These are phyloP conservation scores for Lepus timidus DNA, from an alignment of 2,113 vertebrate genomes.

Conservation along the genomic window DNA sequence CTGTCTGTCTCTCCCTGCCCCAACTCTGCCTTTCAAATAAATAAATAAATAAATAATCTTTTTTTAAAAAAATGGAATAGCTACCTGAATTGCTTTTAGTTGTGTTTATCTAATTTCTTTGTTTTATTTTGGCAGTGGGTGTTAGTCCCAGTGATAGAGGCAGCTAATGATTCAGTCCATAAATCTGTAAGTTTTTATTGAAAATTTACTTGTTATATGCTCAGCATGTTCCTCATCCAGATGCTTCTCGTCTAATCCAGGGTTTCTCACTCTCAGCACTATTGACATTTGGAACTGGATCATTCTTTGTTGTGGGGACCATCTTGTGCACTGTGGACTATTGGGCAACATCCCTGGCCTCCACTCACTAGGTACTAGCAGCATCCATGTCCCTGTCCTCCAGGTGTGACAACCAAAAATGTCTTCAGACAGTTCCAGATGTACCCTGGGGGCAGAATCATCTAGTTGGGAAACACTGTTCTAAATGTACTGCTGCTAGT, in stretches of 20 bases:
- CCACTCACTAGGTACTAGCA: neutral
- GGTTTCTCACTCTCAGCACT: neutral
- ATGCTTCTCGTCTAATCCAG: constrained; percentile 25
- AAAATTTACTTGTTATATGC: constrained; percentile 31
- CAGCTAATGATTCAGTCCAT: constrained; percentile 18
- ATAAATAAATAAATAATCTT: too few relatives aligned
- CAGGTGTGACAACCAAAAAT: neutral
- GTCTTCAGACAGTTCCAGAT: neutral
- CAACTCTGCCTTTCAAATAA: too few relatives aligned
- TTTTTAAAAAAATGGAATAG: too few relatives aligned
- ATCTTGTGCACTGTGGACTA: neutral
- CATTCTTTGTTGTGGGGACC: neutral
- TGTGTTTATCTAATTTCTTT: constrained; percentile 50
- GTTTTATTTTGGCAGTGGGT: constrained; percentile 26
- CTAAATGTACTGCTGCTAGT: neutral
- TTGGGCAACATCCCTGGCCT: neutral
- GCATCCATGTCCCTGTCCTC: neutral
- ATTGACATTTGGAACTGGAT: neutral
- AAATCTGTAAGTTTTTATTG: constrained; percentile 56
- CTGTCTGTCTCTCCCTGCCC: too few relatives aligned
- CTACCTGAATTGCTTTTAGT: neutral
- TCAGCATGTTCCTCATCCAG: neutral
- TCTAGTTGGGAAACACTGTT: neutral
- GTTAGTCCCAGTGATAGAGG: neutral
- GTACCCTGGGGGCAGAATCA: neutral